phyloP scores from a whole-genome alignment of 2,888 invertebrate species.

The Cotesia congregata region DNA sequence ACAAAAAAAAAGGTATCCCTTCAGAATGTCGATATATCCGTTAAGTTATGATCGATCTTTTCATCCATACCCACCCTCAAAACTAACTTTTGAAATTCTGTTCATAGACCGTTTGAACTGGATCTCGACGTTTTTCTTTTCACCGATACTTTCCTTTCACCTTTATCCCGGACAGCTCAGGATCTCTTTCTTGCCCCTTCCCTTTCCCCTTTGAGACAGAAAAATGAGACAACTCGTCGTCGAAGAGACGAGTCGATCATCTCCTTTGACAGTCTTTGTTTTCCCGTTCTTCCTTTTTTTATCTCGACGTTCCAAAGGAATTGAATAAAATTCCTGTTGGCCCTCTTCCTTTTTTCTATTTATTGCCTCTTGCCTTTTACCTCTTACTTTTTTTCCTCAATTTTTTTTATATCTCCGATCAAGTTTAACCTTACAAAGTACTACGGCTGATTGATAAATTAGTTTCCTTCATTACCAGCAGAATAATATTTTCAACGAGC shows the following conservation, averaged over 20 bases:
- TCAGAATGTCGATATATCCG: constrained; percentile 49
- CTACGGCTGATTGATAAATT: background rate
- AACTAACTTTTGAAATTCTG: constrained; percentile 52
- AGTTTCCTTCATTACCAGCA: background rate
- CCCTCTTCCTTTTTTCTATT: constrained; percentile 1
- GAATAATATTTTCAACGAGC: too few relatives aligned
- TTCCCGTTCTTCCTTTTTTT: background rate
- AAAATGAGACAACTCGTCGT: constrained; percentile 29
- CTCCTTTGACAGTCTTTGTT: constrained; percentile 19
- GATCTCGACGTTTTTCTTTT: constrained; percentile 30
- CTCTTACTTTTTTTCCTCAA: background rate
- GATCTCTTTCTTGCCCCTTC: constrained; percentile 21
- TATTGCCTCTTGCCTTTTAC: background rate
- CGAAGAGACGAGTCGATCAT: background rate
- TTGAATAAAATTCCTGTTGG: background rate
- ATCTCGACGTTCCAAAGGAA: background rate
- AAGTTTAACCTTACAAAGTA: background rate
- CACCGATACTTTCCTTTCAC: constrained; percentile 16
- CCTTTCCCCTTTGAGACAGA: constrained; percentile 8
- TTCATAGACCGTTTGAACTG: constrained; percentile 51
- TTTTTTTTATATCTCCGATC: constrained; percentile 5
- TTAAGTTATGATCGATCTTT: constrained; percentile 54
- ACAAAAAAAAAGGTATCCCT: constrained; percentile 1
- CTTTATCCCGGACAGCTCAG: background rate
- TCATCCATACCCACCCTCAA: constrained; percentile 34